Conservation (phyloP, 2,888 invertebrate genomes). For the Cephus rjabovi region DNA sequence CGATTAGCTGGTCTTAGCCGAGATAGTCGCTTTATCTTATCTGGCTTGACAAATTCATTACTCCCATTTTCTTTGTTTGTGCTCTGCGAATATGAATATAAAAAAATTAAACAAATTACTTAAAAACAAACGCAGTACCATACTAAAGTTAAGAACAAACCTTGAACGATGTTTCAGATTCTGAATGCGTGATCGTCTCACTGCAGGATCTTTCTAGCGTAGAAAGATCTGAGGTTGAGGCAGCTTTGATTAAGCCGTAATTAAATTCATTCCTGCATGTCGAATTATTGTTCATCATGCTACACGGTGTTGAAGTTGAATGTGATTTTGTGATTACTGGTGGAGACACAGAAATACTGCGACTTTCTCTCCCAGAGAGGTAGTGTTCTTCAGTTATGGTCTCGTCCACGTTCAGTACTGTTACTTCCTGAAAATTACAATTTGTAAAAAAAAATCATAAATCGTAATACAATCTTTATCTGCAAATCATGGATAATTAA, state of each 20-base stretch:
- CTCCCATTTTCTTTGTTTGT: slow-evolving; percentile 20
- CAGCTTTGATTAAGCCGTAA: background rate
- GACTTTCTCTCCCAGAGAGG: background rate
- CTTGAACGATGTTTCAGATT: background rate
- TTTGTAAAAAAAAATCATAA: slow-evolving; percentile 5
- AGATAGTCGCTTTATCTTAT: background rate
- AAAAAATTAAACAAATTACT: background rate
- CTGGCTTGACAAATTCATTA: slow-evolving; percentile 4
- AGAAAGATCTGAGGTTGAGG: background rate
- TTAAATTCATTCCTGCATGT: background rate
- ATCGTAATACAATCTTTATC: background rate
- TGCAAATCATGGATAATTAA: background rate
- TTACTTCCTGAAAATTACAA: background rate
- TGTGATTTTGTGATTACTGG: background rate
- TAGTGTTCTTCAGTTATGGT: background rate
- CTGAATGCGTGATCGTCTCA: background rate
- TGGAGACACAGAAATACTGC: slow-evolving; percentile 2
- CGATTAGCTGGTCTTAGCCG: background rate
- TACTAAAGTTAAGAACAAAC: background rate
- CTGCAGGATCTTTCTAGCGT: background rate
- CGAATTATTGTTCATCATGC: background rate
- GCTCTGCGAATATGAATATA: slow-evolving; percentile 2
- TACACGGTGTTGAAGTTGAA: background rate
- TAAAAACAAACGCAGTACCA: background rate
- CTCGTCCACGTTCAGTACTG: background rate